Conservation (phyloP, 37 sponge, comb jelly and placozoan species). For the Oopsacas minuta region DNA sequence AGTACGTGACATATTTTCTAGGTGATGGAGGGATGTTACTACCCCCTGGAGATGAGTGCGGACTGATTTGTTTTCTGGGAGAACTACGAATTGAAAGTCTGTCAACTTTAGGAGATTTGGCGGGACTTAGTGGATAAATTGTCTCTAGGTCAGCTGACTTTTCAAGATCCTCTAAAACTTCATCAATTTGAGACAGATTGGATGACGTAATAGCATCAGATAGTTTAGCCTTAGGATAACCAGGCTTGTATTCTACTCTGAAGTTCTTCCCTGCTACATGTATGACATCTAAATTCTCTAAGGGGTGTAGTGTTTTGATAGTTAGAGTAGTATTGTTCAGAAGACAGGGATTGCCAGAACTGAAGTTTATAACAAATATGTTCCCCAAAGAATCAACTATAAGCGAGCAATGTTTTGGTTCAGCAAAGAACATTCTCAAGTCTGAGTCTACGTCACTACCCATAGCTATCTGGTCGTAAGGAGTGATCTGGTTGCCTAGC, state of each 20-base stretch:
- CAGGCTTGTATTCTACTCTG: not conserved
- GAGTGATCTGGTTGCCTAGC: not conserved
- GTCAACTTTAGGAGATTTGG: not conserved
- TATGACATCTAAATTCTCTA: not conserved
- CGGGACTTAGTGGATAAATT: not conserved
- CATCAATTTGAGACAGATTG: no score
- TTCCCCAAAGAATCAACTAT: not conserved
- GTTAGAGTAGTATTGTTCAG: not conserved
- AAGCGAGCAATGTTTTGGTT: constrained; percentile 3
- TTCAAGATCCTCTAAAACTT: no score
- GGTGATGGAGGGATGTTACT: not conserved
- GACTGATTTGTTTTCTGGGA: not conserved
- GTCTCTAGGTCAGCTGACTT: not conserved
- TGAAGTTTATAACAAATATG: not conserved
- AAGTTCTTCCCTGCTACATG: not conserved
- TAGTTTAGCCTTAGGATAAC: not conserved
- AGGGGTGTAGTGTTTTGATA: not conserved
- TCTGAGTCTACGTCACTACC: not conserved
- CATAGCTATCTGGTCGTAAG: not conserved
- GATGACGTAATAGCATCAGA: not conserved
- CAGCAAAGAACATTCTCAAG: not conserved
- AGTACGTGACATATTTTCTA: no score
- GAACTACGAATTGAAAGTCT: not conserved
- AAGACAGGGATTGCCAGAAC: not conserved
- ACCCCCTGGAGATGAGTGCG: not conserved